A percentile compares a stretch with the other conserved stretches of the same genome.
These are phyloP conservation scores for Nixonia krombeini DNA, from an alignment of 1,140 invertebrate species.

Conservation along the genomic window DNA sequence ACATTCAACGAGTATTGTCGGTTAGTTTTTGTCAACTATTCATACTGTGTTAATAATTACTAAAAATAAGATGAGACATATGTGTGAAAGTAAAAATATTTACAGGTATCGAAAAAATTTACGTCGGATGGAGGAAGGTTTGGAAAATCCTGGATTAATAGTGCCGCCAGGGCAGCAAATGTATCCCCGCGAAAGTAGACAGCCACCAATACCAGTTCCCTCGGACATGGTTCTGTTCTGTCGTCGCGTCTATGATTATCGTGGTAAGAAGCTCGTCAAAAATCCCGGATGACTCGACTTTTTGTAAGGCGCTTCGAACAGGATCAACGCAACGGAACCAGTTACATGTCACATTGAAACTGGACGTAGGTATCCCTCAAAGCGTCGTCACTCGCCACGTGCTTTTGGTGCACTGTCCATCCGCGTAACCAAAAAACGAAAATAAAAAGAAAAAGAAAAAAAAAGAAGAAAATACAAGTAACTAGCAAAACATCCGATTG, in stretches of 20 bases:
- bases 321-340: constrained; percentile 53
- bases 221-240: constrained; percentile 95
- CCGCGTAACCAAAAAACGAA: too few species aligned
- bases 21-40: constrained; percentile 71
- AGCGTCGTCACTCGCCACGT: constrained; percentile 16
- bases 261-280: constrained; percentile 84
- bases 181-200: constrained; percentile 72
- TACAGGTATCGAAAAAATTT: constrained; percentile 77
- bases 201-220: constrained; percentile 80
- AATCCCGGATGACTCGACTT: constrained; percentile 76
- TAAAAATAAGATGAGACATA: constrained; percentile 7
- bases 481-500: constrained; percentile 13
- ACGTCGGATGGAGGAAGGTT: constrained; percentile 75
- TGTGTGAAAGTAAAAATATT: constrained; percentile 22
- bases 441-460: constrained; percentile 22
- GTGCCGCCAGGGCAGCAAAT: constrained; percentile 74
- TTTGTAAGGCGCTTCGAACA: constrained; percentile 52
- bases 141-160: constrained; percentile 73
- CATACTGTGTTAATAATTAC: constrained; percentile 15
- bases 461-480: constrained; percentile 11
- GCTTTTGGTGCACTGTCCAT: constrained; percentile 33
- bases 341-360: constrained; percentile 54
- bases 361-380: constrained; percentile 56
- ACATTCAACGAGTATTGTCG: constrained; percentile 98
- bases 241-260: constrained; percentile 94